These are phyloP conservation scores for Amphiura filiformis DNA, from an alignment of 35 echinoderm and acorn worm species.

Conservation along the genomic window DNA sequence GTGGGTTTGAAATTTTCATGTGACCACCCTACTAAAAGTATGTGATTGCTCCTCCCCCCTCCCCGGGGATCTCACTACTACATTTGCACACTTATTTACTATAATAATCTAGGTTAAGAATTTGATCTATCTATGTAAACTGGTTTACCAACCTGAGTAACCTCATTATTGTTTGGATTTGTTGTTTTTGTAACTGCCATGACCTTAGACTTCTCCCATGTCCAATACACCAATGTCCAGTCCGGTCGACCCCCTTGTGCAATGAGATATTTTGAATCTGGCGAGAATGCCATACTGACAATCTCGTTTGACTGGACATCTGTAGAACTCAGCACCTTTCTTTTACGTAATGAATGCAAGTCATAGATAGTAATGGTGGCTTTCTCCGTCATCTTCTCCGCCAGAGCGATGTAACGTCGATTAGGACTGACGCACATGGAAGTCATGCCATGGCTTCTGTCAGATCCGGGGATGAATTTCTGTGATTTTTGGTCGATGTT, in stretches of 20 bases:
- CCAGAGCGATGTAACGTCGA: slow-evolving; percentile 87
- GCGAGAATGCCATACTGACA: slow-evolving; percentile 90
- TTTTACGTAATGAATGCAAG: slow-evolving; percentile 83
- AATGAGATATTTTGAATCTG: slow-evolving; percentile 98
- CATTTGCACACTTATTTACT: too few species aligned
- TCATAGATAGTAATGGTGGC: slow-evolving; percentile 96
- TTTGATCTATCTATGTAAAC: too few species aligned
- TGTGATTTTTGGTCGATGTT: slow-evolving; percentile 99
- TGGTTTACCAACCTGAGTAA: slow-evolving; percentile 97
- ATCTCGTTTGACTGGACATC: slow-evolving; percentile 92
- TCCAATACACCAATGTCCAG: slow-evolving; percentile 98
- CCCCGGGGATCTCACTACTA: too few species aligned
- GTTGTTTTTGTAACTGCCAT: slow-evolving; percentile 98
- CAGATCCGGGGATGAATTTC: slow-evolving; percentile 95
- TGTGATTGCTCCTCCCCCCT: too few species aligned
- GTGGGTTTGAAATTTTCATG: too few species aligned
- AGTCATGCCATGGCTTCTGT: slow-evolving; percentile 87
- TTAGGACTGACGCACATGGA: slow-evolving; percentile 99
- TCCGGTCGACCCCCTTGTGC: slow-evolving; percentile 93
- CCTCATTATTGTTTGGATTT: slow-evolving; percentile 91
- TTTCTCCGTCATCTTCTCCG: slow-evolving; percentile 89
- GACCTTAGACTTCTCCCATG: slow-evolving; percentile 99
- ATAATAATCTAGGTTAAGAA: too few species aligned
- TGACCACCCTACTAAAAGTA: too few species aligned
- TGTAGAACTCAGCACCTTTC: slow-evolving; percentile 83